Evolutionary conservation across 2,888 invertebrate species (phyloP).

Genomic region (Yponomeuta evonymella): DNA sequence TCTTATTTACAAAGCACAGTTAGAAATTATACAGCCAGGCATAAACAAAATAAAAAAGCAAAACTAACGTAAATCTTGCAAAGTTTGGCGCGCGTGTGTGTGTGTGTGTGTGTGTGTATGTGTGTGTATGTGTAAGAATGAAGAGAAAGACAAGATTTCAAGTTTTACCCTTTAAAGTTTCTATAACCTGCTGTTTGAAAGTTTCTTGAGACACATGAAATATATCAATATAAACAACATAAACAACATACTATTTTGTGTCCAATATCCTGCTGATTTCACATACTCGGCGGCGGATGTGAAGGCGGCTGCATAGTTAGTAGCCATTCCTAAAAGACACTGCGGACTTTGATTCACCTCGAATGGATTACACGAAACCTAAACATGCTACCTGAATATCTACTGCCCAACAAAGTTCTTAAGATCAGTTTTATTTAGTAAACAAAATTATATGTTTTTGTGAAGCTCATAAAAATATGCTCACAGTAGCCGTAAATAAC

Average conservation of each 20-base stretch:
- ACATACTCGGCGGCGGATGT: constrained; percentile 59
- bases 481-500: neutral
- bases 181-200: no score
- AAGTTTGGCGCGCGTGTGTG: no score
- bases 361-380: constrained; percentile 69
- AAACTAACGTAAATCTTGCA: no score
- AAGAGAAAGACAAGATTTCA: no score
- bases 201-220: no score
- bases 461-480: no score
- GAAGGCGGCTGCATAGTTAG: constrained; percentile 73
- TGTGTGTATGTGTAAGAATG: no score
- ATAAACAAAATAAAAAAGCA: no score
- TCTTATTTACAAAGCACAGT: no score
- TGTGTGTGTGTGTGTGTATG: no score
- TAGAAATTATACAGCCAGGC: no score
- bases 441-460: neutral
- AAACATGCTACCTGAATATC: constrained; percentile 65
- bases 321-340: constrained; percentile 75
- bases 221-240: constrained; percentile 32
- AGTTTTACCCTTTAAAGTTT: no score
- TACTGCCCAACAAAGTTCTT: constrained; percentile 41
- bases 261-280: constrained; percentile 71
- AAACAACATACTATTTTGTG: constrained; percentile 68
- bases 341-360: constrained; percentile 71
- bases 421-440: neutral